Conservation (phyloP, 2,888 invertebrate species). For the Caenorhabditis sp. region DNA sequence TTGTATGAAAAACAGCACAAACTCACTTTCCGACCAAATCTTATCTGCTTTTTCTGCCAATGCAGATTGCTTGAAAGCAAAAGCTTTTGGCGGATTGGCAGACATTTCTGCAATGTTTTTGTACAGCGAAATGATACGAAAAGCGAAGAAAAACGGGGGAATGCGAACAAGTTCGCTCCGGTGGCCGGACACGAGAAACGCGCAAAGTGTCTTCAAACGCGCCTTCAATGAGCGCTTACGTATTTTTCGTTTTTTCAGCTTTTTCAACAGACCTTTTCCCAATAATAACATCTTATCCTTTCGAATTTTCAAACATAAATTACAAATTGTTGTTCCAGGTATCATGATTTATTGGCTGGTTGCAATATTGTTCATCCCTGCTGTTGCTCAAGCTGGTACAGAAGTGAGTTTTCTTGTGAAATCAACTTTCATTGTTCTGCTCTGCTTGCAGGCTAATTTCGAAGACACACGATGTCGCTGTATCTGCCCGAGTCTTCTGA, state of each 20-base stretch:
- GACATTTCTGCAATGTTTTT: slow-evolving; percentile 11
- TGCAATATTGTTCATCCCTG: not conserved
- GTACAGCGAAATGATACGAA: not conserved
- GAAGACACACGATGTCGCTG: slow-evolving; percentile 78
- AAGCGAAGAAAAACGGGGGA: not conserved
- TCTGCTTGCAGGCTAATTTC: slow-evolving; percentile 72
- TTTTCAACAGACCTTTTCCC: not conserved
- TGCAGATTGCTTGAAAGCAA: slow-evolving; percentile 59
- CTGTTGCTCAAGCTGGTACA: slow-evolving; percentile 11
- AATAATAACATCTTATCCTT: too few relatives aligned
- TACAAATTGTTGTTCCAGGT: slow-evolving; percentile 15
- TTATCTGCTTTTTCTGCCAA: slow-evolving; percentile 61
- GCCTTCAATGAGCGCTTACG: not conserved
- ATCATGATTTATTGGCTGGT: slow-evolving; percentile 2
- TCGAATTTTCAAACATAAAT: too few relatives aligned
- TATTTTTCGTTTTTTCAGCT: not conserved
- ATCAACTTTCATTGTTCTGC: not conserved
- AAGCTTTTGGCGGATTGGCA: slow-evolving; percentile 2
- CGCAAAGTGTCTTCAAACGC: slow-evolving; percentile 4
- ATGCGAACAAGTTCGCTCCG: not conserved
- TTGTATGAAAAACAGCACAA: not conserved
- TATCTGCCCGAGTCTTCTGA: slow-evolving; percentile 74
- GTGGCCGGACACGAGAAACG: slow-evolving; percentile 1
- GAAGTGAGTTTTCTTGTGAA: slow-evolving; percentile 36
- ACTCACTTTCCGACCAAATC: slow-evolving; percentile 65